Evolutionary conservation across 2,888 invertebrate species (phyloP), one percentile per base, ranked within the genome.

Genomic region (Flabesymbios commensalis): DNA sequence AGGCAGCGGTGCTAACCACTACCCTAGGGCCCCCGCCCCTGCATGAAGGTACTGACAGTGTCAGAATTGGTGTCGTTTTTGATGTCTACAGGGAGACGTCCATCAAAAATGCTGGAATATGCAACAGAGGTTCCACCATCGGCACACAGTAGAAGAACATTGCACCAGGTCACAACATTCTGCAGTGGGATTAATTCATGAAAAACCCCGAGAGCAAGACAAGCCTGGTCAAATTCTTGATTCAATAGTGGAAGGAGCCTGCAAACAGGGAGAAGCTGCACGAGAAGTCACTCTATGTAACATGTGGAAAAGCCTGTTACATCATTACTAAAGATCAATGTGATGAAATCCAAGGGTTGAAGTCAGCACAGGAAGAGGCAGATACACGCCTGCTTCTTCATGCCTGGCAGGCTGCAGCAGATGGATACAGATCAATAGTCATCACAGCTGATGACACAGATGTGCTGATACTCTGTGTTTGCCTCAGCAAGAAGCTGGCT

Each of bases 361-460:
- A 39, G 33, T 59, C 42, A 29, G 14, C 24, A 24, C 67, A 68
- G 28, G 68, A 68, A 32, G 66, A 68, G 57, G 63, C 67, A n/a
- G 67, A 68, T 53, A 58, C 49, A 14, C 55, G 67, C 22, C n/a
- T 68, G 19, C 56, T 68, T 14, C 45, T 68, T 3, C 56, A 68
- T 54, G 51, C 59, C 7, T 24, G 3, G 22, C 63, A 61, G 49
- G 67, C 61, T n/a, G 39, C 39, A 14, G 39, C 39, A 14, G 10
- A n/a, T 14, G 39, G n/a, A 14, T 10, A 14, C 10, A 14, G 10
- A 36, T 58, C 66, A 41, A 56, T 67, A 17, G 51, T 67, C 28
- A 60, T 68, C 22, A 29, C 17, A 31, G 4, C 57, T 31, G 64
- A 64, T 17, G 68, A 68, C 45, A 68, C 64, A 43, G 68, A 67